Base-by-base conservation (phyloP, 2,888 invertebrate species). In the Thumatha senex region DNA sequence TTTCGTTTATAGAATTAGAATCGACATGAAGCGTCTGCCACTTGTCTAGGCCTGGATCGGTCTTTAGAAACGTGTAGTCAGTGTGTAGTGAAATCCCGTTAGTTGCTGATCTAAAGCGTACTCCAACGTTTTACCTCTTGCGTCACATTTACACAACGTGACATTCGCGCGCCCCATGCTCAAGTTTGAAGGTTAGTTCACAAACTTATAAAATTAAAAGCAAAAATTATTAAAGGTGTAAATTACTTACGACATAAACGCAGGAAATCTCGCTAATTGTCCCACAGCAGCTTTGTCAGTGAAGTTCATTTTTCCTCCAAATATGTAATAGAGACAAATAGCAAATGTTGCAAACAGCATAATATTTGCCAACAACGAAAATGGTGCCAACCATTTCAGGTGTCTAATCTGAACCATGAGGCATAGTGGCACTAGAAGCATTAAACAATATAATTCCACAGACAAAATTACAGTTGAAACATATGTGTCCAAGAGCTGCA, bases 301-400 rank as follows among this genome's bases (percentile, higher is more conserved):
- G 59, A 85, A 86, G 13, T 76, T 71, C 35, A 91, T 76, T 35
- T 80, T 74, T 36, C 82, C 86, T 62, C 92, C 92, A 72, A 98
- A 95, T 77, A 98, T 93, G 75, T 96, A 97, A 80, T 96, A 96
- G 30, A 97, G 92, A 14, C 97, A 96, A 66, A 98, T 95, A 24
- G 88, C 92, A 64, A 98, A 95, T 0, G 97, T 96, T 1, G 93
- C 77, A 0, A 96, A 86, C 72, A 98, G 95, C 33, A 96, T 93
- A 7, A 96, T 49, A 76, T 98, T 98, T 14, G 98, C 98, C 39
- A 96, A 76, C 51, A 96, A 92, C 0, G 98, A 98, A 76, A 98
- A 96, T 0, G 98, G 97, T 1, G 98, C 97, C 50, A 99, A 84
- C 78, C 94, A 95, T 74, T 95, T 96, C 9, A 98, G 90, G 74